Evolutionary conservation across 2,888 invertebrate species (phyloP).

Genomic region (Dolichopus griseipennis): DNA sequence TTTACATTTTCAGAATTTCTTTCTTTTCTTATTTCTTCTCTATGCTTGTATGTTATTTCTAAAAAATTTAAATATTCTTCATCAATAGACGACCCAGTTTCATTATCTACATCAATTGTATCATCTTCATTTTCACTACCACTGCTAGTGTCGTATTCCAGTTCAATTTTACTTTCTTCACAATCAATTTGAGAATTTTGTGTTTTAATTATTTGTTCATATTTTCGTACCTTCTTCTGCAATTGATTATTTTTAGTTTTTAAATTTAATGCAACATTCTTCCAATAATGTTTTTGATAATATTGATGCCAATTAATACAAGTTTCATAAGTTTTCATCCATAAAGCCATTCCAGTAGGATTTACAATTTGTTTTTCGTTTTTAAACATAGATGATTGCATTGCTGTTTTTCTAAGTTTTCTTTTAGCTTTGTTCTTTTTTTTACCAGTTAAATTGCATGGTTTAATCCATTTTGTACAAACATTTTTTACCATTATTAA

Average conservation of each 20-base stretch:
- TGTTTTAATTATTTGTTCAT: background rate
- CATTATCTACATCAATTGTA: background rate
- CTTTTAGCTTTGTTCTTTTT: conserved; percentile 17
- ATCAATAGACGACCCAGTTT: conserved; percentile 10
- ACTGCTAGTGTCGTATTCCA: conserved; percentile 17
- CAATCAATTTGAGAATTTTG: background rate
- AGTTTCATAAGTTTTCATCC: conserved; percentile 20
- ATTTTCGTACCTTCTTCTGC: conserved; percentile 13
- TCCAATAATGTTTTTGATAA: conserved; percentile 21
- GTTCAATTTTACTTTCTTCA: background rate
- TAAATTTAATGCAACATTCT: conserved; percentile 17
- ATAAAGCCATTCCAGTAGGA: conserved; percentile 15
- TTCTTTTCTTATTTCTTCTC: conserved; percentile 11
- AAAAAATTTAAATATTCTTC: conserved; percentile 21
- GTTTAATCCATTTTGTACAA: background rate
- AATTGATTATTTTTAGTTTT: conserved; percentile 17
- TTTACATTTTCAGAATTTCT: background rate
- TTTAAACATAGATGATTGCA: background rate
- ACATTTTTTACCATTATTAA: background rate
- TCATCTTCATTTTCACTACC: conserved; percentile 11
- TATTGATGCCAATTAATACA: conserved; percentile 21
- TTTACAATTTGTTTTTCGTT: background rate
- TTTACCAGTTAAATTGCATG: conserved; percentile 11
- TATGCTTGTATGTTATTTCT: conserved; percentile 20
- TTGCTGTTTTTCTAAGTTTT: conserved; percentile 16